These are phyloP conservation scores for Melanaphis sacchari DNA, from an alignment of 1,140 invertebrate genomes.

Conservation along the genomic window DNA sequence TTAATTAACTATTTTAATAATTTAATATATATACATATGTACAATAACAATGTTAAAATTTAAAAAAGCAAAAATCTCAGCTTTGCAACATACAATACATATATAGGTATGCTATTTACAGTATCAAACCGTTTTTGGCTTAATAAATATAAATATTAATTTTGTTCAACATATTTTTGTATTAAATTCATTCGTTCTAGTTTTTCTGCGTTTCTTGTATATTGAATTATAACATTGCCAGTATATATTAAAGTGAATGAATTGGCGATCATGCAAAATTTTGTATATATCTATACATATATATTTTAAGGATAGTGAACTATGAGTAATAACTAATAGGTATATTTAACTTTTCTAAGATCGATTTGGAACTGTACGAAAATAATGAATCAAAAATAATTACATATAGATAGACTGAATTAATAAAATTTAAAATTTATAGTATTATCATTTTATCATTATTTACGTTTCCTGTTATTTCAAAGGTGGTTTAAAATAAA, in stretches of 20 bases:
- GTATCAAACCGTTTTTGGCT: not conserved
- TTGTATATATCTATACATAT: not conserved
- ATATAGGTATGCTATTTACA: not conserved
- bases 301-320: not conserved
- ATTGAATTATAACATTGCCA: not conserved
- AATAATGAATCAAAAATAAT: not conserved
- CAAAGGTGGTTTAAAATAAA: not conserved
- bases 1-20: not conserved
- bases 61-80: not conserved
- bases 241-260: not conserved
- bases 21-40: not conserved
- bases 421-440: not conserved
- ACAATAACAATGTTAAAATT: not conserved
- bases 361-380: not conserved
- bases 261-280: not conserved
- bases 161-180: not conserved
- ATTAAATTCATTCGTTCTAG: not conserved
- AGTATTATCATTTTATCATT: not conserved
- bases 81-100: not conserved
- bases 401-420: not conserved
- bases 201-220: not conserved
- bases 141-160: not conserved
- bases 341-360: not conserved
- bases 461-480: not conserved
- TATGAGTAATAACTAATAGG: no score